Conservation (phyloP, 2,797 vertebrate genomes). For the Loris lydekkerianus region DNA sequence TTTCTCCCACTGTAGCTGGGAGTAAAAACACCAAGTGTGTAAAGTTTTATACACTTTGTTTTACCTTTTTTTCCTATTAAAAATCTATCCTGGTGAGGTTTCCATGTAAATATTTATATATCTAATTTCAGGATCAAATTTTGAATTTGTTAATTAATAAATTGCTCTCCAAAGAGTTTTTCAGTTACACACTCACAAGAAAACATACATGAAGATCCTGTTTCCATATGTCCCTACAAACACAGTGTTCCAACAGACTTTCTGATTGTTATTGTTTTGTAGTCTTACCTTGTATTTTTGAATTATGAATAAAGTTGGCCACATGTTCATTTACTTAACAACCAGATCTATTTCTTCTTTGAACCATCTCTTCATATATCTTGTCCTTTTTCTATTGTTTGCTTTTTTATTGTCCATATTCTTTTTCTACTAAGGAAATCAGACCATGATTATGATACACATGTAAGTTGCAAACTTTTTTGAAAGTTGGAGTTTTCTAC, state of each 20-base stretch:
- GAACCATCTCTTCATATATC: neutral
- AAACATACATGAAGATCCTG: neutral
- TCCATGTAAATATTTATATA: neutral
- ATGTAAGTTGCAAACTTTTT: neutral
- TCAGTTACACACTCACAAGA: neutral
- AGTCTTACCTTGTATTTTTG: neutral
- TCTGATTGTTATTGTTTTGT: neutral
- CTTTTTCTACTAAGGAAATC: slow-evolving; percentile 38
- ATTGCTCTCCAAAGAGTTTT: neutral
- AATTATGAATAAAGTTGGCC: neutral
- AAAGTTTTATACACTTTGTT: neutral
- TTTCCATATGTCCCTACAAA: neutral
- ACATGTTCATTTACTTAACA: neutral
- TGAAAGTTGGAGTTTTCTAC: neutral
- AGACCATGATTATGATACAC: neutral
- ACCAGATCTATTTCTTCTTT: neutral
- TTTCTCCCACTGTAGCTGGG: slow-evolving; percentile 9
- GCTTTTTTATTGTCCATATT: neutral
- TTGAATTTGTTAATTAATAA: neutral
- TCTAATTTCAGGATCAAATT: neutral
- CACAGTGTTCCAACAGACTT: neutral
- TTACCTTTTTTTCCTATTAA: neutral
- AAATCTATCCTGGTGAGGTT: neutral
- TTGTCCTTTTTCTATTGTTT: neutral
- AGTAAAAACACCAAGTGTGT: neutral